Evolutionary conservation across 2,888 invertebrate genomes (phyloP), one percentile per base, ranked within the genome.

Genomic region (Atethmia centrago): DNA sequence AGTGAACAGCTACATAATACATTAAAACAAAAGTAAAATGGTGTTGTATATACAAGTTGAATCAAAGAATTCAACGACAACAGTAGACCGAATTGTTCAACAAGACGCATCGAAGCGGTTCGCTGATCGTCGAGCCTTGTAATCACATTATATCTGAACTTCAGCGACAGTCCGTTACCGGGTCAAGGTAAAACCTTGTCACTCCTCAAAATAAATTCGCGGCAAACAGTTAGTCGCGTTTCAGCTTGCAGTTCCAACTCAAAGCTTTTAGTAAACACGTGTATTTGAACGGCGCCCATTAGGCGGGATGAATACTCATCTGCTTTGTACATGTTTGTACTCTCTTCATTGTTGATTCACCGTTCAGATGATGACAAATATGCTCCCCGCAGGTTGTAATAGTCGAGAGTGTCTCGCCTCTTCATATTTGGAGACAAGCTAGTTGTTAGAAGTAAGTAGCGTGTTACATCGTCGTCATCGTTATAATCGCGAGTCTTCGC

Each of bases 221-320:
- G 47, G 53, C 69, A 61, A 63, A 70, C 59, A 84, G 58, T 70
- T 61, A 36, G 67, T 21, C 42, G 58, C 62, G 77, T 58, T 67
- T 68, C 28, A 64, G 61, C 28, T n/a, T 64, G 36, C 63, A 59
- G n/a, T n/a, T 66, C 51, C 40, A 59, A 66, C 69, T 81, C 51
- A 55, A 75, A 81, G 85, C 85, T 81, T 85, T 81, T 82, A 81
- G 82, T 63, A 67, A 84, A 61, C 55, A 59, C 55, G 69, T 84
- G 81, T 75, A 64, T 75, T 81, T 81, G 76, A 84, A 64, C 62
- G 69, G 42, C 45, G 59, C 55, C 62, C 70, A 85, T 76, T 81
- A 85, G 58, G 40, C 56, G 59, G 5, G 59, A 67, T 65, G 80
- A 75, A 70, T 84, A 67, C 70, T 84, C 63, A 67, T 64, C 67